A percentile compares a stretch with the other conserved stretches of the same genome.
Conservation (phyloP, 2,888 invertebrate genomes). For the Aphidius colemani region DNA sequence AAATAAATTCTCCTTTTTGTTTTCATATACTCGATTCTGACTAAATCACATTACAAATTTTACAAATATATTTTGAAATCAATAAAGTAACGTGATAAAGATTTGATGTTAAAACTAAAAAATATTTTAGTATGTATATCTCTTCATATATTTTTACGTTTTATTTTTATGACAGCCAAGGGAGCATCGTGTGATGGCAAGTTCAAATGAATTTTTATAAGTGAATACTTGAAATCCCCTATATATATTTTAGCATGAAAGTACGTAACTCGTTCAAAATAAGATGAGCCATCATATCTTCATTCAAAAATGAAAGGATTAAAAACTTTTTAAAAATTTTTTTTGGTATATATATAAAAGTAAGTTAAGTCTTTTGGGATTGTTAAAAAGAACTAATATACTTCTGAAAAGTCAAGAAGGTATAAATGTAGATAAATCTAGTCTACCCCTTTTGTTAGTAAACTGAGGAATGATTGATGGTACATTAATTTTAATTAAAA, state of each 20-base stretch:
- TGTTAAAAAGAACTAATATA: too few species aligned
- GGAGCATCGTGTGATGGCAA: neutral
- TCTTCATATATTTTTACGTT: too few species aligned
- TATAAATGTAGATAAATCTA: too few species aligned
- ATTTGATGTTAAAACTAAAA: conserved; percentile 6
- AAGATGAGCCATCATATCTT: too few species aligned
- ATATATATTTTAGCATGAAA: too few species aligned
- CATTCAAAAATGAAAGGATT: too few species aligned
- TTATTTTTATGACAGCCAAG: neutral
- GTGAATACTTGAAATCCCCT: too few species aligned
- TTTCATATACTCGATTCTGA: neutral
- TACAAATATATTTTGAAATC: neutral
- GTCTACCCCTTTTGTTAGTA: conserved; percentile 8
- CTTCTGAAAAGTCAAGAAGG: too few species aligned
- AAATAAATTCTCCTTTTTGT: neutral
- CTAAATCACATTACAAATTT: neutral
- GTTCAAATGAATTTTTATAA: conserved; percentile 15
- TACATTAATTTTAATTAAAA: conserved; percentile 27
- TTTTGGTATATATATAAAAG: too few species aligned
- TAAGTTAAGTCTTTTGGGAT: too few species aligned
- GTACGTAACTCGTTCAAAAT: too few species aligned
- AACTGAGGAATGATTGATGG: conserved; percentile 14
- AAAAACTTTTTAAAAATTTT: too few species aligned
- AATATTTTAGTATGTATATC: neutral
- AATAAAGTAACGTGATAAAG: neutral